Evolutionary conservation across 2,113 vertebrate species (phyloP).

Genomic region (Apaloderma vittatum): DNA sequence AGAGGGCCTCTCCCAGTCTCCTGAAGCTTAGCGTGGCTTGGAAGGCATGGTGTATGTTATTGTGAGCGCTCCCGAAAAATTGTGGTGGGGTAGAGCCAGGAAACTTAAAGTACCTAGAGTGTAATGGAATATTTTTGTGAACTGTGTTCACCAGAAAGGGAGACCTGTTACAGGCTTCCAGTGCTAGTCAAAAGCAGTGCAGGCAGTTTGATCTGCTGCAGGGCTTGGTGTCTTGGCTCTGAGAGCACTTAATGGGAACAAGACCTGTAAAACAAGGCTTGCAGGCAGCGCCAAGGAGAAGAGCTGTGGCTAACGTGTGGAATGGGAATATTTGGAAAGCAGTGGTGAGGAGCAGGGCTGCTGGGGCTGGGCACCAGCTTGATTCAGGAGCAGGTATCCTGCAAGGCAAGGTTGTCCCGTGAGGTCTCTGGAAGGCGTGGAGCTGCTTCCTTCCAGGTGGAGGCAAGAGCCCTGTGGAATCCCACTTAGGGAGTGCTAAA

Average conservation of each 20-base stretch:
- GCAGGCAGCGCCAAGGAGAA: not conserved
- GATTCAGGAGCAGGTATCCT: not conserved
- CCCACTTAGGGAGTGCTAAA: not conserved
- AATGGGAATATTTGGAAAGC: slow-evolving; percentile 16
- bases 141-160: not conserved
- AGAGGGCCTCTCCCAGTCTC: slow-evolving; percentile 39
- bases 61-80: not conserved
- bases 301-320: not conserved
- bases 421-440: not conserved
- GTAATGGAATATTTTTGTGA: not conserved
- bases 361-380: slow-evolving; percentile 2
- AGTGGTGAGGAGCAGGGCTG: not conserved
- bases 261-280: not conserved
- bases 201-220: not conserved
- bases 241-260: not conserved
- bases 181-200: not conserved
- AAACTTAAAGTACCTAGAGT: not conserved
- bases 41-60: slow-evolving; percentile 26
- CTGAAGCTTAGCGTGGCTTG: not conserved
- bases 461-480: not conserved
- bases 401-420: not conserved
- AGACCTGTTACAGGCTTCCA: not conserved
- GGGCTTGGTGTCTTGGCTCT: not conserved
- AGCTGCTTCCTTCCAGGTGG: not conserved
- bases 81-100: not conserved